A percentile compares a stretch with the other conserved stretches of the same genome.
Conservation (phyloP, 2,113 vertebrate genomes). For the Actenoides lindsayi region DNA sequence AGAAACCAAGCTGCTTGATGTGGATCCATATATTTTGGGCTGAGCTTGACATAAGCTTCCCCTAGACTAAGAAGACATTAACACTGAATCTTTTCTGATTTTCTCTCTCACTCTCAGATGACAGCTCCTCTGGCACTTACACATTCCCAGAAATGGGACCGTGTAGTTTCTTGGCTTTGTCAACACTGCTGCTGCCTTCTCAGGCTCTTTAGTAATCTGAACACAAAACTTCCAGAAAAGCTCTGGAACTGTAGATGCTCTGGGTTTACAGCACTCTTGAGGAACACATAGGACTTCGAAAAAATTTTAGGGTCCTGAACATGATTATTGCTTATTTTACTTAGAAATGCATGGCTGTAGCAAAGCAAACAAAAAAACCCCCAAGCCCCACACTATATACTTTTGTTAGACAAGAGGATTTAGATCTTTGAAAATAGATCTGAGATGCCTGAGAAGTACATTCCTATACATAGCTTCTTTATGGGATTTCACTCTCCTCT, state of each 20-base stretch:
- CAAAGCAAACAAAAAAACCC: background rate
- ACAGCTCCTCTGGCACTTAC: conserved; percentile 13
- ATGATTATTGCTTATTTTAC: background rate
- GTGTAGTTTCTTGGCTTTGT: background rate
- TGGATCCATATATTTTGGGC: background rate
- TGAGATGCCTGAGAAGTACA: background rate
- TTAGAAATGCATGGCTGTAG: background rate
- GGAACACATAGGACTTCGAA: background rate
- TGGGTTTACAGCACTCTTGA: background rate
- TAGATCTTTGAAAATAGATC: background rate
- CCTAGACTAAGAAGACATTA: background rate
- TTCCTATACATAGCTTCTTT: background rate
- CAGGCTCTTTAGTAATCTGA: background rate
- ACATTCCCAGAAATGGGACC: background rate
- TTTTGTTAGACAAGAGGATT: background rate
- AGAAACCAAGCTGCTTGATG: background rate
- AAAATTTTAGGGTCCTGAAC: background rate
- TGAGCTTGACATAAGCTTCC: background rate
- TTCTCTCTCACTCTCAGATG: background rate
- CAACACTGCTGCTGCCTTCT: background rate
- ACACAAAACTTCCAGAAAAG: background rate
- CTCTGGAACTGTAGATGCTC: background rate
- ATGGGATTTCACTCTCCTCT: background rate
- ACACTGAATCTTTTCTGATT: background rate
- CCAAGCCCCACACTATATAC: background rate